Base-by-base conservation (phyloP, 2,888 invertebrate genomes). In the Caenorhabditis sp. region DNA sequence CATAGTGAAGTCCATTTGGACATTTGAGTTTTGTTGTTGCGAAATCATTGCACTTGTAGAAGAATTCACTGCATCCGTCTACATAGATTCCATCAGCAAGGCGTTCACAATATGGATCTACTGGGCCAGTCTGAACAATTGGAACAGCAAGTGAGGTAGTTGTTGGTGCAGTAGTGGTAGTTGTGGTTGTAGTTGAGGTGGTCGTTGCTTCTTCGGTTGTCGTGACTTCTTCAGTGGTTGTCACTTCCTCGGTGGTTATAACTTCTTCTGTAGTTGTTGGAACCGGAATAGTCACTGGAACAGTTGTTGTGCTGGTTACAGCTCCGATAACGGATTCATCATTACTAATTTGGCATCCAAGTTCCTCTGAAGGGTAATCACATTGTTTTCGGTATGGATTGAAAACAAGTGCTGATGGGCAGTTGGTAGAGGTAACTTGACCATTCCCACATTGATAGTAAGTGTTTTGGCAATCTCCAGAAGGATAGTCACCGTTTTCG, bases 1-100 rank as follows among this genome's bases (percentile, higher is more conserved):
- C 70, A 72, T 76, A 85, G 62, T 70, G 68, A n/a, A 80, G 63
- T 49, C 81, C 84, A 14, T 63, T 49, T 8, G 79, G 83, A 53
- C 85, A 85, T 14, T 31, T 20, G 14, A 67, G 20, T 50, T 63
- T 63, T 14, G 38, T 26, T 1, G 77, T 80, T 21, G 60, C 67
- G 21, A 63, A 66, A 26, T 64, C 31, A 25, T 31, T 43, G 67
- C 81, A 81, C 23, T 63, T 31, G 63, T 70, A 70, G 68, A 62
- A 81, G 53, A 56, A 43, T 0, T 12, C 1, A 27, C 68, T 60
- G 64, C 81, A 81, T 20, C 57, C 60, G 8, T 52, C 26, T 52
- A 66, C 74, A 43, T 78, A 77, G 59, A 58, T 68, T 31, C 81
- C 81, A 60, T 81, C 70, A 8, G 61, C 67, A 14, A 78, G 63